phyloP scores from a whole-genome alignment of 1,140 invertebrate species.

The Caenorhabditis briggsae region DNA sequence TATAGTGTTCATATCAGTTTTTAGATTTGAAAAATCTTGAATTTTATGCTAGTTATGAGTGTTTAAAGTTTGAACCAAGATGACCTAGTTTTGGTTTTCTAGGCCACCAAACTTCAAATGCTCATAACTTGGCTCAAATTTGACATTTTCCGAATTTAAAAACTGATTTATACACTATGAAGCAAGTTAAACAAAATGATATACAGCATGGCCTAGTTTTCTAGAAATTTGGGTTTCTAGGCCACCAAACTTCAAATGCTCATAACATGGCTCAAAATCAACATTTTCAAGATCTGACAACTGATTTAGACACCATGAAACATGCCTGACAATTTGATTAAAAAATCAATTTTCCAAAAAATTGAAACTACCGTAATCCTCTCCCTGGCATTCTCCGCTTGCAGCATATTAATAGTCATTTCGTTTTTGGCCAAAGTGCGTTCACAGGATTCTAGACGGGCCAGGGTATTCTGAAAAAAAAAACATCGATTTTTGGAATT shows the following conservation, averaged over 20 bases:
- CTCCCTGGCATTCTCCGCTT: conserved; percentile 67
- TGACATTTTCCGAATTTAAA: too few relatives aligned
- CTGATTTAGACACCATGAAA: too few relatives aligned
- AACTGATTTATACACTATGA: too few relatives aligned
- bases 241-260: background rate
- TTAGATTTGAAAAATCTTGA: background rate
- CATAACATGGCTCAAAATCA: background rate
- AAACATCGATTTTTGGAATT: background rate
- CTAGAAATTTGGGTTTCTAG: conserved; percentile 18
- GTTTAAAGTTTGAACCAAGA: background rate
- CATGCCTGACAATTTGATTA: background rate
- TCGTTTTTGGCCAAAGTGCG: conserved; percentile 64
- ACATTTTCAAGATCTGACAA: background rate
- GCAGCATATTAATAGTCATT: conserved; percentile 72
- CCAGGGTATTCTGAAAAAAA: conserved; percentile 62
- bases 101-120: background rate
- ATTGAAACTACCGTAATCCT: conserved; percentile 31
- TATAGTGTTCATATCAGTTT: too few relatives aligned
- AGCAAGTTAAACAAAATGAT: too few relatives aligned
- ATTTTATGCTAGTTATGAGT: background rate
- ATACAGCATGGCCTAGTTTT: background rate
- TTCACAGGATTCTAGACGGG: conserved; percentile 61
- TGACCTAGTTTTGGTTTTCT: too few relatives aligned
- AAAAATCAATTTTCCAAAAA: background rate
- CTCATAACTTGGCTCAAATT: too few relatives aligned